A percentile compares a stretch with the other conserved stretches of the same genome.
These are phyloP conservation scores for Montipora capricornis DNA, from an alignment of 64 coral and sea anemone genomes.

Conservation along the genomic window DNA sequence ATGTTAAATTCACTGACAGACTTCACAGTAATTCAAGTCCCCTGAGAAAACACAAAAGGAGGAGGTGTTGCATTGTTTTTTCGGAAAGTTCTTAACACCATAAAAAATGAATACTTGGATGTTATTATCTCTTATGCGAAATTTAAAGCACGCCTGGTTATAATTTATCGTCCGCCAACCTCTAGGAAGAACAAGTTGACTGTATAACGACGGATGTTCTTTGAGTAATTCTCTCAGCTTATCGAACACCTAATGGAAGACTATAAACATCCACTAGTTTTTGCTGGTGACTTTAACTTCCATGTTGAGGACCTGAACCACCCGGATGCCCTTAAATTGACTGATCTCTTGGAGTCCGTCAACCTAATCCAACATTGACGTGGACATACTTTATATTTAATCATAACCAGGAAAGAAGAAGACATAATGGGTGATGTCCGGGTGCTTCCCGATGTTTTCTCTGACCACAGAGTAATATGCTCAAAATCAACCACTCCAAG, in stretches of 20 bases:
- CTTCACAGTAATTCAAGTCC: conserved; percentile 5
- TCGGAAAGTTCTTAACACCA: too few relatives aligned
- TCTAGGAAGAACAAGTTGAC: not conserved
- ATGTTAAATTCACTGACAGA: conserved; percentile 18
- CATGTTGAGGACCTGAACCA: not conserved
- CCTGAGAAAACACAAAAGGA: not conserved
- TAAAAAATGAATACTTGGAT: too few relatives aligned
- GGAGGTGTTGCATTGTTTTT: too few relatives aligned
- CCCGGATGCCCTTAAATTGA: conserved; percentile 14
- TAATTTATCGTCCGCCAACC: not conserved
- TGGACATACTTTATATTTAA: too few relatives aligned
- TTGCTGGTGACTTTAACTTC: conserved; percentile 14
- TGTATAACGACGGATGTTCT: not conserved
- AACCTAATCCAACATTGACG: not conserved
- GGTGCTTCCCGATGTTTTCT: not conserved
- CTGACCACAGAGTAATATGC: not conserved
- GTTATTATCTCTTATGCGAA: too few relatives aligned
- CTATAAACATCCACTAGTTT: conserved; percentile 16
- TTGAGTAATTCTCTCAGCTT: conserved; percentile 17
- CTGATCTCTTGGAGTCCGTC: not conserved
- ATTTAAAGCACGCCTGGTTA: not conserved
- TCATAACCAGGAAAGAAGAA: too few relatives aligned
- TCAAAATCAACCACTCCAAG: not conserved
- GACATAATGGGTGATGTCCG: too few relatives aligned
- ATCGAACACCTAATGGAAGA: not conserved